Base-by-base conservation (phyloP, 2,113 vertebrate genomes). In the Bubo bubo region DNA sequence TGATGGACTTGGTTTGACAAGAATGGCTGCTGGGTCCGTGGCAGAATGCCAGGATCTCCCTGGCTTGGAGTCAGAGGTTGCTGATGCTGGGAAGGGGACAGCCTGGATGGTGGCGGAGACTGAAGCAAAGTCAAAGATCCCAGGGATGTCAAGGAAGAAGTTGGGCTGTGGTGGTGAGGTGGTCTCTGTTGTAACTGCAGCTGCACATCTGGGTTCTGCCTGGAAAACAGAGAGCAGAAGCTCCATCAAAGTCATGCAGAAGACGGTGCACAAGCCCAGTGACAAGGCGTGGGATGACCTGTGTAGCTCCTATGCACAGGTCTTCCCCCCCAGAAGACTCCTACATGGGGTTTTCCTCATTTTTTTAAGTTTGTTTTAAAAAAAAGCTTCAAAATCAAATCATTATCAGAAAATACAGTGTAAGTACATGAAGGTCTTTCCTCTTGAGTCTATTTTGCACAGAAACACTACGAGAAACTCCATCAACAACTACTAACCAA, bases 121-220 rank as follows among this genome's bases (percentile, higher is more conserved):
- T 99, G 99, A 28, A 99, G 98, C 41, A 99, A 98, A 60, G 99
- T 98, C 97, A 99, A 96, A 74, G 99, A 99, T 62, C 99, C 99
- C 97, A 99, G 91, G 2, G 99, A 99, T 0, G 99, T 99, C 93
- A 99, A 98, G 9, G 99, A 99, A 80, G 99, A 99, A 47, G 99
- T 99, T 23, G 99, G 99, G 86, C 99, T 99, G 97, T 99, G 99
- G 82, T 99, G 99, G 95, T 99, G 98, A 79, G 98, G 95, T 24
- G 98, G 97, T 49, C 98, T 98, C 95, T 99, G 98, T 90, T 99
- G 98, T 83, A 97, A 82, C 47, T 98, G 97, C 96, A 98, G 94
- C 4, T 98, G 98, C 86, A 99, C 98, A 43, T 99, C 99, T 72
- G 99, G 99, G 74, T 97, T 98, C 92, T 99, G 99, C 98, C 99